Evolutionary conservation across 2,113 vertebrate genomes (phyloP), one percentile per base, ranked within the genome.

Genomic region (Riparia riparia): DNA sequence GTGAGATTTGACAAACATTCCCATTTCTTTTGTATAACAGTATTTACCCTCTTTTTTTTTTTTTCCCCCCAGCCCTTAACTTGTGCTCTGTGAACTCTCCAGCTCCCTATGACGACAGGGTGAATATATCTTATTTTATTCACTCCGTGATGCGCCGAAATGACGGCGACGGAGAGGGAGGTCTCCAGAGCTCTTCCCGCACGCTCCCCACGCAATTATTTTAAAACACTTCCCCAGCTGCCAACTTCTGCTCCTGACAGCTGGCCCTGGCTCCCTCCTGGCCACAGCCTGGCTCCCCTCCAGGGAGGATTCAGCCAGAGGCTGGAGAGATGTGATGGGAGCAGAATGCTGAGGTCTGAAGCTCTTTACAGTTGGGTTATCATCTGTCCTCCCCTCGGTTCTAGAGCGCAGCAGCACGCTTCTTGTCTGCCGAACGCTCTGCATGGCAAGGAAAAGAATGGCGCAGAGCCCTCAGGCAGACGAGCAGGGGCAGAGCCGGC

Each of bases 221-320:
- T 86, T 70, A 80, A 78, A 87, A 26, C 45, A 7, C 56, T 61
- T 84, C 12, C 45, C 68, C 85, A 57, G 63, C 54, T 92, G 91
- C 82, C 94, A 93, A 66, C 58, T 54, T 64, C 82, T 71, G 45
- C 73, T 63, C 58, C 41, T 31, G 53, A 80, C 84, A 91, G 95
- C 91, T 85, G 94, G 87, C 86, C 65, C 34, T 47, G 88, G 42
- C 73, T 56, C 34, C 81, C 93, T 93, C 76, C 86, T 58, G 85
- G 86, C 69, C 80, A 44, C 37, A 47, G 76, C 18, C 76, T 65
- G 66, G 71, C 64, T 87, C 8, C 70, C 56, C 69, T 82, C 73
- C 89, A 72, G n/a, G 11, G 47, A 37, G 53, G 26, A 39, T 83
- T 17, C 76, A 90, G 86, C 78, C 76, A 91, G 82, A 57, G 78